Evolutionary conservation across 1,140 invertebrate species (phyloP), one percentile per base, ranked within the genome.

Genomic region (Drosophila bipectinata): DNA sequence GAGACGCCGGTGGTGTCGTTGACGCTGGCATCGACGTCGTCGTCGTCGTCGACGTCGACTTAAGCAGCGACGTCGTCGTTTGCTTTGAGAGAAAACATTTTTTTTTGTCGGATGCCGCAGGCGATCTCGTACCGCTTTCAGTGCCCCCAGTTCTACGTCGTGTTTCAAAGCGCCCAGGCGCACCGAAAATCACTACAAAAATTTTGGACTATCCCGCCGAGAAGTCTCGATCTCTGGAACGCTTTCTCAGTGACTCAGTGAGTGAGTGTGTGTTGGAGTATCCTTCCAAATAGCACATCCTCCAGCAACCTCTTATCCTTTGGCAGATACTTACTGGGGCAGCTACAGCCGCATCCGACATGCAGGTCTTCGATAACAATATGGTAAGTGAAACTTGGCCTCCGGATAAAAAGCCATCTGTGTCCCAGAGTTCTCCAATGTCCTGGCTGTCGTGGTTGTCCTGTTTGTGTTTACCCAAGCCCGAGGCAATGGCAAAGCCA

Each of bases 331-430:
- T 15, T 1, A 12, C 21, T 7, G 7, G 58, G n/a, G 32, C 39
- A 62, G 32, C 71, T 58, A 45, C 41, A 63, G 32, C 60, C 55
- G 15, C 72, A 49, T 45, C 61, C 63, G 58, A 44, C 48, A 91
- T 91, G 90, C 90, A 91, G 76, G 90, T 91, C 54, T 91, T 91
- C 71, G 89, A 91, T 72, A 91, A 84, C 69, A 91, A 72, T 67
- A 91, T 91, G 79, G 90, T 91, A 83, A 90, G 89, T 80, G 34
- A 34, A 49, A 41, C 45, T 14, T 41, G 26, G 18, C 30, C 48
- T 39, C 28, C 48, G 47, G 34, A n/a, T 14, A 10, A 21, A 47
- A 59, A 21, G 55, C 55, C 54, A 26, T 67, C 34, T 54, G 59
- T 47, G 28, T 28, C 18, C 34, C 15, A n/a, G 26, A 44, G 51